Evolutionary conservation across 2,888 invertebrate species (phyloP).

Genomic region (Lycophotia porphyrea): DNA sequence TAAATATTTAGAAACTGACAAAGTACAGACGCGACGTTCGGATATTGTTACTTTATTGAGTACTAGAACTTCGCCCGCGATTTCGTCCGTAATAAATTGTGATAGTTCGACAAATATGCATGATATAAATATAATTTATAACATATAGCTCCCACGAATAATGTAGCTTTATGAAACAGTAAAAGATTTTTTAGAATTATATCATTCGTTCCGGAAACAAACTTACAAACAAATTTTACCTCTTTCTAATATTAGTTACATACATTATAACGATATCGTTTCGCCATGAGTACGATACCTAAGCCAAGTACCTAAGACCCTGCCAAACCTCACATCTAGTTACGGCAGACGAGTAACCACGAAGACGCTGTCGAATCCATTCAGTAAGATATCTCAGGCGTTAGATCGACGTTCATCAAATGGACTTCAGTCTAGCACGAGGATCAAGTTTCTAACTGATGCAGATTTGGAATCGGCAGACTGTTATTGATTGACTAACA

Average conservation of each 20-base stretch:
- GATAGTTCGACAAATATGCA: too few species aligned
- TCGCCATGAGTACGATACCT: neutral
- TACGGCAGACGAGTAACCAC: neutral
- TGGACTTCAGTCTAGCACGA: conserved; percentile 24
- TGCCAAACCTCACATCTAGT: neutral
- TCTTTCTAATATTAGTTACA: too few species aligned
- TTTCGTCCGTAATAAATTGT: too few species aligned
- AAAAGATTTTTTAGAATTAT: too few species aligned
- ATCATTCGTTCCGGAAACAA: too few species aligned
- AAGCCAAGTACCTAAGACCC: neutral
- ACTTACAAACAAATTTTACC: too few species aligned
- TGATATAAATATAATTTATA: too few species aligned
- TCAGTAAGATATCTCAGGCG: conserved; percentile 1
- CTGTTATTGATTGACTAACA: conserved; percentile 41
- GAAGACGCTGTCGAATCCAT: neutral
- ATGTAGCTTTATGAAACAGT: too few species aligned
- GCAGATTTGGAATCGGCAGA: conserved; percentile 31
- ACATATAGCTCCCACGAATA: too few species aligned
- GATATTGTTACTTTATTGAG: too few species aligned
- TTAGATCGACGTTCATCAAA: conserved; percentile 24
- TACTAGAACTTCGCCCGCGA: too few species aligned
- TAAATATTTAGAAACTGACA: neutral
- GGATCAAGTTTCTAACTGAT: conserved; percentile 49
- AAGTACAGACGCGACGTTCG: neutral
- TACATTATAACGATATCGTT: neutral